A percentile compares a stretch with the other conserved stretches of the same genome.
These are phyloP conservation scores for Amphipyra tragopoginis DNA, from an alignment of 2,888 invertebrate species.

Conservation along the genomic window DNA sequence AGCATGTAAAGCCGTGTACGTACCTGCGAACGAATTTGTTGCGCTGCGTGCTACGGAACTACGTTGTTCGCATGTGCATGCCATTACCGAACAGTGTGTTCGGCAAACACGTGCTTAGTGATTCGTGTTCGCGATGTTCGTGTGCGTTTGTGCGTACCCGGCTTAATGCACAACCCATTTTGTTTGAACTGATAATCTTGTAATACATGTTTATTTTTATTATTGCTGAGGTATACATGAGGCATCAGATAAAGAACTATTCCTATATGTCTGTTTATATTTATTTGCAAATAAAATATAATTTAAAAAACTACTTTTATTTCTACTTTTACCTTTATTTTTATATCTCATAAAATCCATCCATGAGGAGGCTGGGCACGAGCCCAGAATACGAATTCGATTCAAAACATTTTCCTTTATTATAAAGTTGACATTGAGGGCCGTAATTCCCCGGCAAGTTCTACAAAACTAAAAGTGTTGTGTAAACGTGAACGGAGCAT, in stretches of 20 bases:
- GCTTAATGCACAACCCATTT: slow-evolving; percentile 33
- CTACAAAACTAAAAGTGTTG: slow-evolving; percentile 31
- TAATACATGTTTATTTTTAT: slow-evolving; percentile 30
- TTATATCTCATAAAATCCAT: too few relatives aligned
- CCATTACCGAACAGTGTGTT: too few relatives aligned
- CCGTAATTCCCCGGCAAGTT: slow-evolving; percentile 10
- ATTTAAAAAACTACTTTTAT: slow-evolving; percentile 12
- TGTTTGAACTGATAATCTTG: slow-evolving; percentile 5
- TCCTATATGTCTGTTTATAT: slow-evolving; percentile 51
- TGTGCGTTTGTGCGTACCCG: too few relatives aligned
- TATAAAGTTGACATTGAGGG: neutral
- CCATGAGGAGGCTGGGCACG: too few relatives aligned
- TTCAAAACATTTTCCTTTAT: too few relatives aligned
- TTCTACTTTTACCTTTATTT: neutral
- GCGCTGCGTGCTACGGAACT: too few relatives aligned
- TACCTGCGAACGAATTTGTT: too few relatives aligned
- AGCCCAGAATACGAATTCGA: too few relatives aligned
- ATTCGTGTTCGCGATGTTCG: too few relatives aligned
- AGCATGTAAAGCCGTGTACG: slow-evolving; percentile 32
- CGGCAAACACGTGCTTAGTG: too few relatives aligned
- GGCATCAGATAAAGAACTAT: slow-evolving; percentile 26
- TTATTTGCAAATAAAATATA: slow-evolving; percentile 58
- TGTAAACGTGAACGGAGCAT: slow-evolving; percentile 26
- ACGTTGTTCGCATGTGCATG: too few relatives aligned
- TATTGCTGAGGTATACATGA: slow-evolving; percentile 32